Evolutionary conservation across 2,797 vertebrate species (phyloP).

Genomic region (Limosa lapponica): DNA sequence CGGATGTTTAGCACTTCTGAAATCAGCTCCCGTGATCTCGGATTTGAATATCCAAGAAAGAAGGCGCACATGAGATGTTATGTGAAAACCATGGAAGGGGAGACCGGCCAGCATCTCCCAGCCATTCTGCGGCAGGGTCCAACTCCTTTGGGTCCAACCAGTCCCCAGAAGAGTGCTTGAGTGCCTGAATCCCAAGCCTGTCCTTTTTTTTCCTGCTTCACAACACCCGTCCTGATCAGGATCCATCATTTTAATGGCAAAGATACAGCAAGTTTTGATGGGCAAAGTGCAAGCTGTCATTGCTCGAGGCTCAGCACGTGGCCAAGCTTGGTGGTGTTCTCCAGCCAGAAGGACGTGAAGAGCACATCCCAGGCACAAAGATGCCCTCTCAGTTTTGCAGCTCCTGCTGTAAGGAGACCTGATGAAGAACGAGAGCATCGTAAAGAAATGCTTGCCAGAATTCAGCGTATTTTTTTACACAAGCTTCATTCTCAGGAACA

Average conservation of each 20-base stretch:
- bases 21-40: not conserved
- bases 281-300: not conserved
- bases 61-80: accelerated
- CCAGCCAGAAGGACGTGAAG: not conserved
- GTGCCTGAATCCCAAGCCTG: not conserved
- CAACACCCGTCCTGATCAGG: not conserved
- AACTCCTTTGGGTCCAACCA: too few relatives aligned
- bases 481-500: not conserved
- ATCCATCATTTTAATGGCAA: not conserved
- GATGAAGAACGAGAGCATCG: accelerated
- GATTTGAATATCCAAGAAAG: not conserved
- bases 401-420: not conserved
- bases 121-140: not conserved
- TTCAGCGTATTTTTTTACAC: not conserved
- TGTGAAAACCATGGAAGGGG: accelerated
- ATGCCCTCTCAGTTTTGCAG: not conserved
- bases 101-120: not conserved
- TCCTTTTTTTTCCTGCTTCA: not conserved
- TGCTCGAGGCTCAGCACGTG: not conserved
- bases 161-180: accelerated
- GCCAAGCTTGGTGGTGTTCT: accelerated
- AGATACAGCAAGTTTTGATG: not conserved
- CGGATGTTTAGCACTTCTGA: not conserved
- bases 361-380: not conserved
- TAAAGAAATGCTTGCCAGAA: not conserved